A percentile compares a stretch with the other conserved stretches of the same genome.
Evolutionary conservation across 2,888 invertebrate genomes (phyloP).

Genomic region (Agrochola lota): DNA sequence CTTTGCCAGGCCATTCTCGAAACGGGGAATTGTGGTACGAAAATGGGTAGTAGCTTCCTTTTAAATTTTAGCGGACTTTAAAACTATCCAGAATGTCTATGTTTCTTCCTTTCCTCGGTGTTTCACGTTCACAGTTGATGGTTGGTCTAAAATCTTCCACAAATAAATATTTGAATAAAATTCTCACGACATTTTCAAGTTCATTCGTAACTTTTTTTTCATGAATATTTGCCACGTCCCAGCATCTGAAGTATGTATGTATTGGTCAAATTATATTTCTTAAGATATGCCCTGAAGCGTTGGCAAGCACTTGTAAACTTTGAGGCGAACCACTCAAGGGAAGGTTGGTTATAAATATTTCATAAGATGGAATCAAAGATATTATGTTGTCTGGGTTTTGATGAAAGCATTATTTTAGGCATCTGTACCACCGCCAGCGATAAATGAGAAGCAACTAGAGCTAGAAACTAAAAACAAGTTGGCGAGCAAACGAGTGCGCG

Average conservation of each 20-base stretch:
- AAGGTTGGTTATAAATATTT: constrained; percentile 14
- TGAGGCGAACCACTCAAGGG: constrained; percentile 35
- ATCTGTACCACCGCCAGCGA: too few species aligned
- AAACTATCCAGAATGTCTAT: not conserved
- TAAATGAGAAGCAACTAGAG: too few species aligned
- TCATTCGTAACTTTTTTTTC: constrained; percentile 11
- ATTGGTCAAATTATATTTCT: constrained; percentile 49
- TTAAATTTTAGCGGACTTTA: not conserved
- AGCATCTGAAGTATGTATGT: constrained; percentile 8
- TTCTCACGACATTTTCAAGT: not conserved
- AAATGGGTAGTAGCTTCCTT: not conserved
- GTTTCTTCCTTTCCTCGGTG: not conserved
- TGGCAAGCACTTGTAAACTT: constrained; percentile 45
- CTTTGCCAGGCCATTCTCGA: not conserved
- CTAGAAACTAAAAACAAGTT: too few species aligned
- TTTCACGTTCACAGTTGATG: not conserved
- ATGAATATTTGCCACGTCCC: not conserved
- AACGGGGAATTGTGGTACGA: not conserved
- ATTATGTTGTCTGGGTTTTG: not conserved
- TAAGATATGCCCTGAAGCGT: constrained; percentile 12
- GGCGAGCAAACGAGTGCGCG: too few species aligned
- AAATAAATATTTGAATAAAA: not conserved
- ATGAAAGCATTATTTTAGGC: not conserved
- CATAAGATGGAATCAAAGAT: constrained; percentile 1
- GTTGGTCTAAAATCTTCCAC: not conserved